A percentile compares a stretch with the other conserved stretches of the same genome.
These are phyloP conservation scores for Hylomyscus alleni DNA, from an alignment of 2,797 vertebrate genomes.

Conservation along the genomic window DNA sequence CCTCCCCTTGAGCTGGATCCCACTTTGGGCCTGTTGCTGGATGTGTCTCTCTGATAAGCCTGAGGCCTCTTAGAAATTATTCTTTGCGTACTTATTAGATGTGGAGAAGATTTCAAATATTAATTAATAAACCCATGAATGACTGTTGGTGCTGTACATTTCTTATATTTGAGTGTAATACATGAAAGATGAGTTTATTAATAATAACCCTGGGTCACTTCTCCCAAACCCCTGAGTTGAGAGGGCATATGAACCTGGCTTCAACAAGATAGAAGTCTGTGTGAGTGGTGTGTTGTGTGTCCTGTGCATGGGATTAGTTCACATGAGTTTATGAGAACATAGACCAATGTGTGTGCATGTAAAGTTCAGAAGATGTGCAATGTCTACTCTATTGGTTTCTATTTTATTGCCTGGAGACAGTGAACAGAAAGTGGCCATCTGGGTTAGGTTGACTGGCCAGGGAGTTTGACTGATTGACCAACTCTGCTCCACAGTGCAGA, in stretches of 20 bases:
- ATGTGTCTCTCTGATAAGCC: neutral
- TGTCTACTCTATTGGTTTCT: neutral
- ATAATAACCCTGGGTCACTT: neutral
- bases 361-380: neutral
- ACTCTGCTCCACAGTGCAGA: neutral
- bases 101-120: neutral
- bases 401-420: neutral
- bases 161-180: neutral
- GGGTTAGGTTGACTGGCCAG: neutral
- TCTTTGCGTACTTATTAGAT: neutral
- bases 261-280: neutral
- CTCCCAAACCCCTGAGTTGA: neutral
- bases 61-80: neutral
- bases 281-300: neutral
- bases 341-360: neutral
- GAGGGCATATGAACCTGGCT: neutral
- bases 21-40: too few relatives aligned
- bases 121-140: neutral
- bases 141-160: neutral
- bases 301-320: neutral
- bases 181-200: neutral
- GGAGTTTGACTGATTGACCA: neutral
- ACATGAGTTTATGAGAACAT: neutral
- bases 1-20: too few relatives aligned
- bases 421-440: neutral